Evolutionary conservation across 1,140 invertebrate genomes (phyloP).

Genomic region (Microplitis demolitor): DNA sequence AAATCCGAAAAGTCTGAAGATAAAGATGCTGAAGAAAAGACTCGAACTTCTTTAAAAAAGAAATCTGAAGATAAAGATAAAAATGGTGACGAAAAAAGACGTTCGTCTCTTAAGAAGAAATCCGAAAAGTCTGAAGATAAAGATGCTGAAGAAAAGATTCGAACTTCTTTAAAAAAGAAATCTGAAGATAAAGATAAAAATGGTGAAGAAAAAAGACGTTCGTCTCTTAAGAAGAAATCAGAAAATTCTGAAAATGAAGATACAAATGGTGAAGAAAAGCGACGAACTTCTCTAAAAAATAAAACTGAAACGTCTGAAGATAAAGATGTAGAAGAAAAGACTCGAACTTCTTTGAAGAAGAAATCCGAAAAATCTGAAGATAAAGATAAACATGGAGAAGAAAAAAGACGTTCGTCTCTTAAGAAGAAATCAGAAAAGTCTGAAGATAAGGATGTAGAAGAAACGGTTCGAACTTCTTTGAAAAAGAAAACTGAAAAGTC

Average conservation of each 20-base stretch:
- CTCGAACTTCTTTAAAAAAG: neutral
- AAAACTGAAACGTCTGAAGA: slow-evolving; percentile 11
- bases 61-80: slow-evolving; percentile 1
- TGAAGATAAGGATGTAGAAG: slow-evolving; percentile 29
- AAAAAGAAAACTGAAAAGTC: neutral
- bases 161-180: slow-evolving; percentile 20
- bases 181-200: neutral
- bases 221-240: slow-evolving; percentile 20
- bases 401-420: slow-evolving; percentile 29
- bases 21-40: slow-evolving; percentile 20
- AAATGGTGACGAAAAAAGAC: slow-evolving; percentile 24
- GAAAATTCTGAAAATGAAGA: slow-evolving; percentile 14
- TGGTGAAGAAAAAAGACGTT: no score
- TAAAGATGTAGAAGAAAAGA: slow-evolving; percentile 13
- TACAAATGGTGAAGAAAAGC: slow-evolving; percentile 13
- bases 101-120: slow-evolving; percentile 25
- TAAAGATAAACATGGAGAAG: slow-evolving; percentile 24
- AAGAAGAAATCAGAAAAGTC: slow-evolving; percentile 26
- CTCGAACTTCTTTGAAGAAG: slow-evolving; percentile 16
- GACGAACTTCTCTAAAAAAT: slow-evolving; percentile 11
- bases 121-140: slow-evolving; percentile 22
- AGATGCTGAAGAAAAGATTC: slow-evolving; percentile 17
- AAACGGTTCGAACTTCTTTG: neutral
- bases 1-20: neutral
- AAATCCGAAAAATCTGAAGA: slow-evolving; percentile 22